Evolutionary conservation across 2,113 vertebrate species (phyloP), one percentile per base, ranked within the genome.

Genomic region (Tragelaphus strepsiceros): DNA sequence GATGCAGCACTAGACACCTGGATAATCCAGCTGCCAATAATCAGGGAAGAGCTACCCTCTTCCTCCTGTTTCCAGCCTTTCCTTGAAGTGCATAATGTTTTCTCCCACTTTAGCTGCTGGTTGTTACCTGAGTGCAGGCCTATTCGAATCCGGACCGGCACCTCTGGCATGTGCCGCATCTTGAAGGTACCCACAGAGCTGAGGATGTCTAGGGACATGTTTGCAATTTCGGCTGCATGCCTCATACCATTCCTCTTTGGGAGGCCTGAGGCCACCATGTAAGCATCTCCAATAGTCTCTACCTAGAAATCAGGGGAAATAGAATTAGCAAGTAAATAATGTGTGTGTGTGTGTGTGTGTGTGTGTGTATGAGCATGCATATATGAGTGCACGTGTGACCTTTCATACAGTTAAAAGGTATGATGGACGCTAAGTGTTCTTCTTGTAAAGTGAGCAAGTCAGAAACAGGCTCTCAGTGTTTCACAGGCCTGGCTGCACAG

Each of bases 141-240:
- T 1, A 99, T 99, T 56, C 99, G 98, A 98, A 99, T 99, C 98
- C 98, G 98, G 97, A 99, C 98, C 0, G 99, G 99, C 35, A 99
- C 98, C 2, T 99, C 99, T 6, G 99, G 99, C 99, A 99, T 99
- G 98, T 99, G 99, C 54, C 99, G 98, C 99, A 99, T 99, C 88
- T 99, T 99, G 97, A 99, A 99, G 21, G 99, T 99, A 53, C 99
- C 99, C 91, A 99, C 99, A 0, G 99, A 99, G 97, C 99, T 99
- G 97, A 99, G 99, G 98, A 99, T 99, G 98, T 99, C 99, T 98
- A 99, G 98, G 49, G 99, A 99, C 99, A 99, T 99, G 98, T 99
- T 99, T 98, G 99, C 99, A 2, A 99, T 99, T 98, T 99, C 99
- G 19, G 99, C 99, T 0, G 99, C 99, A 0, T 99, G 99, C 61